Evolutionary conservation across 2,113 vertebrate genomes (phyloP).

Genomic region (Oreochromis tanganicae): DNA sequence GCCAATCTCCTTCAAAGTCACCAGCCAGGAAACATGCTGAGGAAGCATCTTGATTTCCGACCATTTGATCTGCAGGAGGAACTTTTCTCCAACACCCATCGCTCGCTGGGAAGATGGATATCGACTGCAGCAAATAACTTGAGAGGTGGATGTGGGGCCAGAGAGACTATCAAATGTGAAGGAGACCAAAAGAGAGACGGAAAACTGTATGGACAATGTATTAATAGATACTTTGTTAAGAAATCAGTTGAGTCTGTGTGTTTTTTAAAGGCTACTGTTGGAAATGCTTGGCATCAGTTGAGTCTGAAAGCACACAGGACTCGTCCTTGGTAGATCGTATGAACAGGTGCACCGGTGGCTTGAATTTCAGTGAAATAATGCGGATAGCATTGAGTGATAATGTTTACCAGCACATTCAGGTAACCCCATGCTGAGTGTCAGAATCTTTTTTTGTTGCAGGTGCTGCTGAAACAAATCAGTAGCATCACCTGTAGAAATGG

Average conservation of each 20-base stretch:
- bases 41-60: slow-evolving; percentile 64
- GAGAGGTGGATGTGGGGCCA: slow-evolving; percentile 35
- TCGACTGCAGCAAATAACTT: slow-evolving; percentile 63
- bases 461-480: neutral
- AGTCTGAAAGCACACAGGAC: neutral
- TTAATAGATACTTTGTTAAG: slow-evolving; percentile 28
- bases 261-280: neutral
- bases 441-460: neutral
- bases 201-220: neutral
- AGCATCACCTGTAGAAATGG: neutral
- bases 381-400: neutral
- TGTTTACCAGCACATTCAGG: neutral
- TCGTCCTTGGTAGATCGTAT: neutral
- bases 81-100: slow-evolving; percentile 41
- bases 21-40: slow-evolving; percentile 52
- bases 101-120: slow-evolving; percentile 47
- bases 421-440: neutral
- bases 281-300: neutral
- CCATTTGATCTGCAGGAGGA: slow-evolving; percentile 63
- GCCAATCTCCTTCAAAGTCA: slow-evolving; percentile 70
- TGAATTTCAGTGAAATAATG: slow-evolving; percentile 5
- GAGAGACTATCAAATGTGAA: slow-evolving; percentile 52
- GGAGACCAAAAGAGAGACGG: slow-evolving; percentile 6
- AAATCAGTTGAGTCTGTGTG: neutral
- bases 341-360: neutral